phyloP scores from a whole-genome alignment of 2,113 vertebrate genomes.

The Xiphophorus maculatus region DNA sequence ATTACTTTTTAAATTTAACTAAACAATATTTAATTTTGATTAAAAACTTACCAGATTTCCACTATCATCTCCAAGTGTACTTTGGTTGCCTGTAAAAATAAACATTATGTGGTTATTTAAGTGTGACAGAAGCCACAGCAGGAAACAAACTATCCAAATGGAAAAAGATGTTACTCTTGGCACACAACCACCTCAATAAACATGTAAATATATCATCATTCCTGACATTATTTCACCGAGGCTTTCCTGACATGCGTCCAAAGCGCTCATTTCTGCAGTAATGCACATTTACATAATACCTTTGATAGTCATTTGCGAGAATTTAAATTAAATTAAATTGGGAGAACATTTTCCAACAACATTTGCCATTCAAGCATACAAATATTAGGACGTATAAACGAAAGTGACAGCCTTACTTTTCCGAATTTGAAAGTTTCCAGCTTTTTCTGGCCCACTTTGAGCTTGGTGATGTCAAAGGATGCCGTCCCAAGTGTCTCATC shows the following conservation, averaged over 20 bases:
- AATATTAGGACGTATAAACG: neutral
- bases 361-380: neutral
- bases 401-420: constrained; percentile 79
- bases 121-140: neutral
- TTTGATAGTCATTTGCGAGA: neutral
- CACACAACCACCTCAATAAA: neutral
- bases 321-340: neutral
- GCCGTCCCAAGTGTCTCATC: constrained; percentile 92
- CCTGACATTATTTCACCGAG: neutral
- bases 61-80: constrained; percentile 88
- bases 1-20: neutral
- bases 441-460: constrained; percentile 86
- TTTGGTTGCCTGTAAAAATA: constrained; percentile 87
- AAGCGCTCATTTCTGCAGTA: neutral
- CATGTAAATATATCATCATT: neutral
- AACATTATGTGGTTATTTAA: constrained; percentile 27
- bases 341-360: neutral
- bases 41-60: constrained; percentile 91
- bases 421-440: constrained; percentile 87
- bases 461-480: constrained; percentile 83
- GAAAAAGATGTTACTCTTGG: neutral
- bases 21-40: neutral
- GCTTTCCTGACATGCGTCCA: neutral
- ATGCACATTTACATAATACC: neutral
- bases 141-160: neutral